Percentiles rank a stretch among this genome's conserved stretches.
Conservation (phyloP, 2,888 invertebrate genomes). For the Rotaria socialis region DNA sequence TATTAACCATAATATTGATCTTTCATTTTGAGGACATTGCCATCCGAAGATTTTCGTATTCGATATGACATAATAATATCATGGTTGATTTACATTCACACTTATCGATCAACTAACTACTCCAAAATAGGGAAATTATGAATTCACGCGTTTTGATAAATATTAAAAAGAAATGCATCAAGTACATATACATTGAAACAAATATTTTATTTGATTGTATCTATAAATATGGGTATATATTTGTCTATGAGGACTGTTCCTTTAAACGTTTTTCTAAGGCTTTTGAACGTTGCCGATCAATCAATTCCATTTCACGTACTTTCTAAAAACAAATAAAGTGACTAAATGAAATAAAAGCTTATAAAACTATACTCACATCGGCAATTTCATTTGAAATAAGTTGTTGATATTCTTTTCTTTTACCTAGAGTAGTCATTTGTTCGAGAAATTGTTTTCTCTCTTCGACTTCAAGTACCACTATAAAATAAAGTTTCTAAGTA, state of each 20-base stretch:
- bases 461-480: slow-evolving; percentile 58
- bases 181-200: too few relatives aligned
- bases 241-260: neutral
- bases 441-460: slow-evolving; percentile 55
- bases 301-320: slow-evolving; percentile 56
- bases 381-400: slow-evolving; percentile 59
- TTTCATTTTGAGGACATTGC: too few relatives aligned
- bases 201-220: too few relatives aligned
- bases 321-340: slow-evolving; percentile 48
- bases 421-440: slow-evolving; percentile 56
- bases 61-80: too few relatives aligned
- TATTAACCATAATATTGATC: too few relatives aligned
- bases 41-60: too few relatives aligned
- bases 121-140: too few relatives aligned
- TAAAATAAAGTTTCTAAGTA: slow-evolving; percentile 38
- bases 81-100: too few relatives aligned
- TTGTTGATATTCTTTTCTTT: slow-evolving; percentile 54
- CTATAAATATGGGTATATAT: neutral
- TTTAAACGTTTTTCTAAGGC: slow-evolving; percentile 50
- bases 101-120: too few relatives aligned
- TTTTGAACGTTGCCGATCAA: slow-evolving; percentile 53
- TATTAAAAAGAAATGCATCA: too few relatives aligned
- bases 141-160: too few relatives aligned
- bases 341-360: neutral
- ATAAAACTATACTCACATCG: slow-evolving; percentile 51